These are phyloP conservation scores for Porites cylindrica DNA, from an alignment of 92 coral and sea anemone genomes.

Conservation along the genomic window DNA sequence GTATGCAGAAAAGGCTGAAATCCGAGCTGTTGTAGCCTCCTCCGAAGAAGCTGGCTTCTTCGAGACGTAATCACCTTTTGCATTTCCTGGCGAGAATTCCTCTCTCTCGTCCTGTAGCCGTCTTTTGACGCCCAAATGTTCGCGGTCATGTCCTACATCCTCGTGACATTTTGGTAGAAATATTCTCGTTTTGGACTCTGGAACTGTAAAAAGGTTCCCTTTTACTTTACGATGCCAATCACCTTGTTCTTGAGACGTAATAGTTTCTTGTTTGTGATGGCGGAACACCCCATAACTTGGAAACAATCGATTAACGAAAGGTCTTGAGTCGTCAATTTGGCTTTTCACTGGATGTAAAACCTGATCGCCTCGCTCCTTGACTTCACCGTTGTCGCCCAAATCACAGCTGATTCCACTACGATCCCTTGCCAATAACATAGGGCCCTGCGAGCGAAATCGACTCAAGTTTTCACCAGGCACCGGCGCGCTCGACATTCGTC, in stretches of 20 bases:
- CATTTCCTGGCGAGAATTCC: background rate
- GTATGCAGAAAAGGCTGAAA: constrained; percentile 38
- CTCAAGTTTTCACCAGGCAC: background rate
- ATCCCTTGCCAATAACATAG: background rate
- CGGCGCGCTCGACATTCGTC: constrained; percentile 34
- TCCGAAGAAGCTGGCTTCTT: background rate
- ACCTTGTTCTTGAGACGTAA: constrained; percentile 14
- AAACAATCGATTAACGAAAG: constrained; percentile 16
- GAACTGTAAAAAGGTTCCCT: background rate
- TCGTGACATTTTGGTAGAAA: constrained; percentile 39
- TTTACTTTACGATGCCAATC: constrained; percentile 4
- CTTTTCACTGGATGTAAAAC: constrained; percentile 2
- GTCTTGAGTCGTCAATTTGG: constrained; percentile 1
- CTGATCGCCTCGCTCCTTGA: constrained; percentile 2
- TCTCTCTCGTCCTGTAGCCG: background rate
- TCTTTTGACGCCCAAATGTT: constrained; percentile 11
- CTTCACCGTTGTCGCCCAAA: background rate
- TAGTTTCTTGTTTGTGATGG: constrained; percentile 34
- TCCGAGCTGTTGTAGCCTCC: background rate
- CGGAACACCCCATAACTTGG: constrained; percentile 22
- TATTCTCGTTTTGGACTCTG: constrained; percentile 47
- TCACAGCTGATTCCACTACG: background rate
- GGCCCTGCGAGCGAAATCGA: constrained; percentile 6
- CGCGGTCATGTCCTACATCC: constrained; percentile 2
- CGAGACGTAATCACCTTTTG: background rate